Evolutionary conservation across 1,140 invertebrate species (phyloP).

Genomic region (Oedothorax gibbosus): DNA sequence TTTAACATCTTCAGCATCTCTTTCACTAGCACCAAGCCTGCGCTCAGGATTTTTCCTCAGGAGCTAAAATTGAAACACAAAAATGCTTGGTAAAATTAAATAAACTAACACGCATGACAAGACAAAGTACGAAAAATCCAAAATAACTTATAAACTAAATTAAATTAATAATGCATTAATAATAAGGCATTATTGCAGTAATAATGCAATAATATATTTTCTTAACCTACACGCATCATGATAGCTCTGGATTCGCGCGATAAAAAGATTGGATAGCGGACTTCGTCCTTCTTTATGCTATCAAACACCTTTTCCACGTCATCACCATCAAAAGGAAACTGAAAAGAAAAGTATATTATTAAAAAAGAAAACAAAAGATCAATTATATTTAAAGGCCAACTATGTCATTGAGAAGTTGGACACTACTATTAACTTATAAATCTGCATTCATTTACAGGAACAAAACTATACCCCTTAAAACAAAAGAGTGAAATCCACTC

Average conservation of each 20-base stretch:
- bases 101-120: not conserved
- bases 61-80: constrained; percentile 74
- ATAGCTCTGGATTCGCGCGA: constrained; percentile 98
- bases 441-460: too few species aligned
- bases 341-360: not conserved
- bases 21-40: constrained; percentile 96
- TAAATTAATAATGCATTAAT: too few species aligned
- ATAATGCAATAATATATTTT: too few species aligned
- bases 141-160: too few species aligned
- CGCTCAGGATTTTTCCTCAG: constrained; percentile 97
- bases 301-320: constrained; percentile 99
- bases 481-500: too few species aligned
- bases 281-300: constrained; percentile 99
- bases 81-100: not conserved
- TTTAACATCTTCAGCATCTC: constrained; percentile 99
- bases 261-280: constrained; percentile 96
- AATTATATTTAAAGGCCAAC: too few species aligned
- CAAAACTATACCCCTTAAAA: too few species aligned
- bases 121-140: too few species aligned
- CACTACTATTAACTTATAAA: too few species aligned
- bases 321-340: constrained; percentile 99
- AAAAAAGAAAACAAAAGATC: too few species aligned
- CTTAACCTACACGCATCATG: constrained; percentile 88
- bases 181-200: too few species aligned
- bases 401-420: too few species aligned